A percentile compares a stretch with the other conserved stretches of the same genome.
These are phyloP conservation scores for Ammospiza caudacuta DNA, from an alignment of 2,113 vertebrate genomes.

Conservation along the genomic window DNA sequence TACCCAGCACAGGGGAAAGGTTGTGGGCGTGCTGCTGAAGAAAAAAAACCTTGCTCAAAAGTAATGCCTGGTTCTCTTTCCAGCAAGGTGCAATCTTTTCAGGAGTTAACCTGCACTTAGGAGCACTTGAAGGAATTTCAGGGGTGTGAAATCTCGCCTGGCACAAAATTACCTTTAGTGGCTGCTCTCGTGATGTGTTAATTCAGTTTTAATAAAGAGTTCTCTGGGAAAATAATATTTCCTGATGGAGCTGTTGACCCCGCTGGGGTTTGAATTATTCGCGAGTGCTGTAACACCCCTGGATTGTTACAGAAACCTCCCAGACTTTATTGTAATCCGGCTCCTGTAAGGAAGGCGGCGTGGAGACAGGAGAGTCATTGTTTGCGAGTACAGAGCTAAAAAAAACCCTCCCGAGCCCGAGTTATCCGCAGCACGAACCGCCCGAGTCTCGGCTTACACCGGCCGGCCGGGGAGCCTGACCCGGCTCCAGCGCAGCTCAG, in stretches of 20 bases:
- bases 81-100: not conserved
- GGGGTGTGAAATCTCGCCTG: not conserved
- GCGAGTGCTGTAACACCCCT: rapidly evolving
- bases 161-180: not conserved
- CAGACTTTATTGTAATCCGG: not conserved
- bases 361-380: conserved; percentile 7
- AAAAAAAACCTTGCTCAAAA: not conserved
- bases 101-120: not conserved
- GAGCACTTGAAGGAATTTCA: not conserved
- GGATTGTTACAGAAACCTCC: not conserved
- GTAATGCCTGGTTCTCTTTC: not conserved
- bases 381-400: not conserved
- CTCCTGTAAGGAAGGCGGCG: not conserved
- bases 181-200: not conserved
- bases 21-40: not conserved
- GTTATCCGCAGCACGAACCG: not conserved
- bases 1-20: not conserved
- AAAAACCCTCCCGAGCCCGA: not conserved
- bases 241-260: not conserved
- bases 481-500: not conserved
- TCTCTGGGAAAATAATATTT: not conserved
- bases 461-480: not conserved
- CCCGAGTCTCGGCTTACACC: not conserved
- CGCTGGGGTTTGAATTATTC: not conserved
- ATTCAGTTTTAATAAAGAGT: not conserved